Conservation (phyloP, 2,797 vertebrate species). For the Scomberomorus guttatus region DNA sequence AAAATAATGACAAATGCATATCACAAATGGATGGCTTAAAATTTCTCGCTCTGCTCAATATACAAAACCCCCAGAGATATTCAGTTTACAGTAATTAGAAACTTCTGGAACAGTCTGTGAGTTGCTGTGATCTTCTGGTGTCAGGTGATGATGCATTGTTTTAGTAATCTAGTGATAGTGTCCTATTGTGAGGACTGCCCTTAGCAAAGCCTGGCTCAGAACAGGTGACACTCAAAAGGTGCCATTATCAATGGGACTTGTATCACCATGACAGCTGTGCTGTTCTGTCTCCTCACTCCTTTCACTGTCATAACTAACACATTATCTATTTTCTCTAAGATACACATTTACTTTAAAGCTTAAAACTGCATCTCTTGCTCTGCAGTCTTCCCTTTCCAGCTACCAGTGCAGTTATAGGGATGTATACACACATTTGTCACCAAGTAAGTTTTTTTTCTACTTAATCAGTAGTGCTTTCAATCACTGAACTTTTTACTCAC, state of each 20-base stretch:
- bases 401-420: background rate
- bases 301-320: too few relatives aligned
- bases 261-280: background rate
- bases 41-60: background rate
- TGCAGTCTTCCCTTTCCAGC: background rate
- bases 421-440: background rate
- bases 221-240: conserved; percentile 32
- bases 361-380: background rate
- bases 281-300: background rate
- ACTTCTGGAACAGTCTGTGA: background rate
- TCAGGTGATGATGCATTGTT: conserved; percentile 37
- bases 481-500: conserved; percentile 7
- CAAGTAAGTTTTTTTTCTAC: background rate
- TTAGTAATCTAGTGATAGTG: conserved; percentile 1
- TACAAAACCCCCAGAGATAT: background rate
- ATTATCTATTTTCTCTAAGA: background rate
- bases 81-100: background rate
- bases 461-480: background rate
- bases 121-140: background rate
- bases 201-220: conserved; percentile 6
- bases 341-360: background rate
- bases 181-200: background rate
- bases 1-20: background rate
- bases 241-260: conserved; percentile 1
- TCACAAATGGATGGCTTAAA: background rate